Evolutionary conservation across 1,140 invertebrate genomes (phyloP).

Genomic region (Philotrypesis tridentata): DNA sequence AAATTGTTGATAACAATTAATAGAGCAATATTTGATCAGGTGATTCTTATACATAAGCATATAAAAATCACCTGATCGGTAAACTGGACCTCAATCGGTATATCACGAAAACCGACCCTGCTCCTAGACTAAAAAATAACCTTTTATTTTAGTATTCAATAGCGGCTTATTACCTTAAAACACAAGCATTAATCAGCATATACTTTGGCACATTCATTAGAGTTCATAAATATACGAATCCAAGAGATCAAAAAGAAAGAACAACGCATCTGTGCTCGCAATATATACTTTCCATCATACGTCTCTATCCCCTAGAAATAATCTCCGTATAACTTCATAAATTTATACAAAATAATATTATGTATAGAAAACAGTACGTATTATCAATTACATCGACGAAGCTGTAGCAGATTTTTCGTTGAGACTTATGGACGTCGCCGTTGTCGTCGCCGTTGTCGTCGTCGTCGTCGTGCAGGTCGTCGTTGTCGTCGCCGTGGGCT

Average conservation of each 20-base stretch:
- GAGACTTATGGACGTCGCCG: background rate
- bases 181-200: background rate
- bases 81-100: too few species aligned
- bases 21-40: too few species aligned
- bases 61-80: too few species aligned
- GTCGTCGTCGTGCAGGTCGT: background rate
- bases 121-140: too few species aligned
- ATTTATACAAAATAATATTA: background rate
- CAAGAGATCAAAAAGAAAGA: background rate
- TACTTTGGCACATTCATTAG: background rate
- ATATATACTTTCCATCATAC: background rate
- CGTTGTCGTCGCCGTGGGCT: background rate
- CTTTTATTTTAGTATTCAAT: too few species aligned
- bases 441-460: too few species aligned
- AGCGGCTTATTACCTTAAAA: too few species aligned
- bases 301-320: background rate
- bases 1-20: too few species aligned
- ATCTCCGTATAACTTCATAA: background rate
- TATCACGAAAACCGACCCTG: too few species aligned
- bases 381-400: background rate
- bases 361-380: background rate
- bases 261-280: background rate
- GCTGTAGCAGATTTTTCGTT: background rate
- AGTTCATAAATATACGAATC: background rate
- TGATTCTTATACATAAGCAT: too few species aligned